Evolutionary conservation across 2,888 invertebrate genomes (phyloP).

Genomic region (Drosophila nr. perissopoda): DNA sequence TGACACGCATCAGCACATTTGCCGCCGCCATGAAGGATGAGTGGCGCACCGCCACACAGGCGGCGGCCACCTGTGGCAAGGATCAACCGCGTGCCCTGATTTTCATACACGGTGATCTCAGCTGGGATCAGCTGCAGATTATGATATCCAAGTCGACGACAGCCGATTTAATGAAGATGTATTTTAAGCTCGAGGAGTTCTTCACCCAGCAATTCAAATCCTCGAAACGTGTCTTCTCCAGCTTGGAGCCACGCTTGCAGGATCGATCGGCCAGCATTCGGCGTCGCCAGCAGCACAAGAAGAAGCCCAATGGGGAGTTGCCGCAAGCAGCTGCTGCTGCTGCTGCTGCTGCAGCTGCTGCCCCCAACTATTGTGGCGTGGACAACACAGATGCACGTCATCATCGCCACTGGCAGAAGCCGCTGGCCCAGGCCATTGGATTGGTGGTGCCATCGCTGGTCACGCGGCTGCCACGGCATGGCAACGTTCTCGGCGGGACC

Average conservation of each 20-base stretch:
- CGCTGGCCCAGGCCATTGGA: slow-evolving; percentile 92
- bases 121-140: slow-evolving; percentile 98
- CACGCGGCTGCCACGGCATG: slow-evolving; percentile 88
- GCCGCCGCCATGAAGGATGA: slow-evolving; percentile 93
- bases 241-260: slow-evolving; percentile 86
- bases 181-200: slow-evolving; percentile 97
- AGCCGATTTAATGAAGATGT: slow-evolving; percentile 98
- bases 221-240: slow-evolving; percentile 95
- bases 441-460: slow-evolving; percentile 91
- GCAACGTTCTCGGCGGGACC: slow-evolving; percentile 94
- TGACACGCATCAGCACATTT: slow-evolving; percentile 94
- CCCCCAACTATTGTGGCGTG: slow-evolving; percentile 54
- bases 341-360: slow-evolving; percentile 17
- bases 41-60: slow-evolving; percentile 88
- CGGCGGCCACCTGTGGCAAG: slow-evolving; percentile 48
- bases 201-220: slow-evolving; percentile 99
- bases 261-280: slow-evolving; percentile 83
- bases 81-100: slow-evolving; percentile 90
- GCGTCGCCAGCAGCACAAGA: slow-evolving; percentile 84
- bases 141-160: slow-evolving; percentile 99
- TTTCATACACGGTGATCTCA: slow-evolving; percentile 95
- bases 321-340: slow-evolving; percentile 33
- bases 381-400: slow-evolving; percentile 89
- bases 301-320: slow-evolving; percentile 81
- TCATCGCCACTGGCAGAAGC: slow-evolving; percentile 98